A percentile compares a stretch with the other conserved stretches of the same genome.
phyloP scores from a whole-genome alignment of 1,140 invertebrate species.

The Dendroctonus ponderosae region DNA sequence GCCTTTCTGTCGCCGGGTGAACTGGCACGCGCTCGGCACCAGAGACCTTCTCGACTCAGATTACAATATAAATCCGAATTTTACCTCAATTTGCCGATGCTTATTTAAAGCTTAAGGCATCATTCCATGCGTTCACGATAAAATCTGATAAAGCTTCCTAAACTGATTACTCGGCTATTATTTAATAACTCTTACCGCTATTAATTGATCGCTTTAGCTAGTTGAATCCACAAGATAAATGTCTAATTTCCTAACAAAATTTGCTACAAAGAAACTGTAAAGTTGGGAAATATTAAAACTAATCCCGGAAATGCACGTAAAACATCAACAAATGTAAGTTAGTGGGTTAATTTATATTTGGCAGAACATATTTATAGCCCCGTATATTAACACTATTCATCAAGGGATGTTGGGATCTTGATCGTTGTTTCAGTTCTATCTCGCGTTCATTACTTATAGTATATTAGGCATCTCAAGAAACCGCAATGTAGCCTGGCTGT shows the following conservation, averaged over 20 bases:
- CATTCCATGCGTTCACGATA: slow-evolving; percentile 15
- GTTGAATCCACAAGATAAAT: too few relatives aligned
- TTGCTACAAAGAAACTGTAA: background rate
- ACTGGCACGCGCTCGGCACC: slow-evolving; percentile 18
- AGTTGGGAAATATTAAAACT: too few relatives aligned
- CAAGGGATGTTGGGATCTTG: slow-evolving; percentile 32
- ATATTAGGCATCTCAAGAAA: slow-evolving; percentile 36
- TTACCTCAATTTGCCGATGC: slow-evolving; percentile 27
- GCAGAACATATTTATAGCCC: slow-evolving; percentile 15
- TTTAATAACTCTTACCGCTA: too few relatives aligned
- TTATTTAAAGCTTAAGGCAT: slow-evolving; percentile 20
- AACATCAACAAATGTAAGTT: slow-evolving; percentile 10
- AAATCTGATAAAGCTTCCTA: background rate
- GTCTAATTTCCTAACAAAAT: background rate
- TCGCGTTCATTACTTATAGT: slow-evolving; percentile 35
- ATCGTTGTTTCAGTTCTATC: slow-evolving; percentile 34
- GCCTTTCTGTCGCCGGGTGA: slow-evolving; percentile 4
- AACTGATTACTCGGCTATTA: too few relatives aligned
- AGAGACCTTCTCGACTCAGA: slow-evolving; percentile 21
- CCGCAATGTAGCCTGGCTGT: slow-evolving; percentile 30
- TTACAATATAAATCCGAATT: slow-evolving; percentile 26
- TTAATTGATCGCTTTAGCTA: too few relatives aligned
- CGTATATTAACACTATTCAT: slow-evolving; percentile 35
- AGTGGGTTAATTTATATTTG: slow-evolving; percentile 26
- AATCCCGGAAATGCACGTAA: too few relatives aligned